Evolutionary conservation across 2,888 invertebrate genomes (phyloP), one percentile per base, ranked within the genome.

Genomic region (Morpho achilles): DNA sequence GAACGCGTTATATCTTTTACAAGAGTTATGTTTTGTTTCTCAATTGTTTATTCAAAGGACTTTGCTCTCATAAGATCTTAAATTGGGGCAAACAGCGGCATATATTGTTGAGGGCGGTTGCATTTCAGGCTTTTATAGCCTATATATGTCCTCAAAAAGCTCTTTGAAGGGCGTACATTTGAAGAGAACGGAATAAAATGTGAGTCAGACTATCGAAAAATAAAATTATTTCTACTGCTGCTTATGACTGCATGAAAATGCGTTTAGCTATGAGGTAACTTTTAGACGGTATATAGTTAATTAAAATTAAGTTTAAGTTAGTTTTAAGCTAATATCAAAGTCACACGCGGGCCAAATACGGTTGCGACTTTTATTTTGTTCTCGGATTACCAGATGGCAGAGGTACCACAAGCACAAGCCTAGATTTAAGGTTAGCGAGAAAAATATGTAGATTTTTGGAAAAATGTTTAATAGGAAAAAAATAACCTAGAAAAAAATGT

Each of bases 381-480:
- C 60, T 60, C 65, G 57, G 58, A 64, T 68, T 64, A 67, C 67
- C 68, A 57, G 53, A 61, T 61, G 48, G 53, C 56, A 59, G 60
- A 56, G 66, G 64, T 69, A 71, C 69, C 62, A 64, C 62, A 69
- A 78, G 84, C 84, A 87, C 83, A 85, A 82, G 82, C 67, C 59
- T 79, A 84, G 76, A 16, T 62, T 54, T 84, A 86, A 82, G 81
- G 73, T 76, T 82, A 83, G 80, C 77, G 77, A 80, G 80, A 32
- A 79, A 82, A 80, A 80, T 77, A 74, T 73, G 81, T 88, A 89
- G 89, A 81, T 84, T 90, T 89, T 90, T 90, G 86, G 89, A 89
- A 77, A 86, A 80, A 87, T 89, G 87, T 90, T 89, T 87, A 84
- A 80, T 84, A 87, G 83, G 76, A 75, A 32, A 32, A 32, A 32